Evolutionary conservation across 2,797 vertebrate genomes (phyloP).

Genomic region (Lagorchestes hirsutus): DNA sequence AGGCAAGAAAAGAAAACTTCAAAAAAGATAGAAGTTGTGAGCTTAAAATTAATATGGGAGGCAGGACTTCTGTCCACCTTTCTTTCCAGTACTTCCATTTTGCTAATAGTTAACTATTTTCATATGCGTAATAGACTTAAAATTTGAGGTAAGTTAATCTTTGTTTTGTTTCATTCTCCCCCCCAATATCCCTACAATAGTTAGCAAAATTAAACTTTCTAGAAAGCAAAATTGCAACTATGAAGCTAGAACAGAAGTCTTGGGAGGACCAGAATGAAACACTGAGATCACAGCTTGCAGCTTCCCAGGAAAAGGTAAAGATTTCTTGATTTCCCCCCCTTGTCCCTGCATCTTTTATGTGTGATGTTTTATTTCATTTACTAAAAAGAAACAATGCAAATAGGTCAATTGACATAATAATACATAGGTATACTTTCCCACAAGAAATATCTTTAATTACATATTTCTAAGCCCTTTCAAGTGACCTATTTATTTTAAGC

Average conservation of each 20-base stretch:
- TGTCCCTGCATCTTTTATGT: not conserved
- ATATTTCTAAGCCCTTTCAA: not conserved
- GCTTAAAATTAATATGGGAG: slow-evolving; percentile 20
- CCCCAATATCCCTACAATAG: slow-evolving; percentile 68
- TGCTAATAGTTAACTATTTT: slow-evolving; percentile 16
- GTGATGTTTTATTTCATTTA: not conserved
- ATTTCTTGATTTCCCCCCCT: not conserved
- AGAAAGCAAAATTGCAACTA: slow-evolving; percentile 85
- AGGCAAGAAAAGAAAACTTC: slow-evolving; percentile 26
- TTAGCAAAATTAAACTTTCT: slow-evolving; percentile 84
- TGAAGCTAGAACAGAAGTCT: slow-evolving; percentile 88
- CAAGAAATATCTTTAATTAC: too few species aligned
- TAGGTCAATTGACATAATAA: slow-evolving; percentile 14
- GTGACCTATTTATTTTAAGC: not conserved
- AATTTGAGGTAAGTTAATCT: slow-evolving; percentile 12
- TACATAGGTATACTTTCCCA: not conserved
- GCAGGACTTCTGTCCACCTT: not conserved
- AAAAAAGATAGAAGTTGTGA: slow-evolving; percentile 2
- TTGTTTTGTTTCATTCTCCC: not conserved
- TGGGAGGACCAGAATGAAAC: slow-evolving; percentile 87
- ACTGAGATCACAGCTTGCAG: slow-evolving; percentile 87
- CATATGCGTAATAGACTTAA: not conserved
- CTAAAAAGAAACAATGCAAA: not conserved
- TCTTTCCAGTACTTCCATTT: not conserved
- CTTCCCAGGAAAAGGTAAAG: slow-evolving; percentile 90